These are phyloP conservation scores for Ophthalmolycus amberensis DNA, from an alignment of 2,113 vertebrate species.

Conservation along the genomic window DNA sequence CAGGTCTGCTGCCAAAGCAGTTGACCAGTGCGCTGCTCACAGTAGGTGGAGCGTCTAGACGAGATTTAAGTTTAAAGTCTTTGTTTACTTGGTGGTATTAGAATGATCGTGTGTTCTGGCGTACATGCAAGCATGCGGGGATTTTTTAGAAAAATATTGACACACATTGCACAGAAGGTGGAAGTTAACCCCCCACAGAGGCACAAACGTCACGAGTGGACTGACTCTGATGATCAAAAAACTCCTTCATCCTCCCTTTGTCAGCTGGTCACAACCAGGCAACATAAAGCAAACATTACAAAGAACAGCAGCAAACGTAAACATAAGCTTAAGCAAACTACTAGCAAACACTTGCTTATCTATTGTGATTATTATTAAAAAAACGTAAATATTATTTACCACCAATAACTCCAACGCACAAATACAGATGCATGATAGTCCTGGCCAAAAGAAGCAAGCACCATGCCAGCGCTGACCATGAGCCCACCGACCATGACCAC, in stretches of 20 bases:
- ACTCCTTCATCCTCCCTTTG: background rate
- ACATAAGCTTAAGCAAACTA: background rate
- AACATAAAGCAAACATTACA: constrained; percentile 21
- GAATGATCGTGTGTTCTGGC: background rate
- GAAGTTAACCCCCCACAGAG: background rate
- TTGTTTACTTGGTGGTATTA: constrained; percentile 31
- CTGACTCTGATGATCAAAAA: constrained; percentile 33
- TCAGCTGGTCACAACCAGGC: constrained; percentile 17
- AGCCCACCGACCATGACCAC: constrained; percentile 87
- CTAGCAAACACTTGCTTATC: background rate
- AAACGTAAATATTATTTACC: constrained; percentile 69
- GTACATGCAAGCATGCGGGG: background rate
- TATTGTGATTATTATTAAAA: background rate
- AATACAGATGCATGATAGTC: constrained; percentile 86
- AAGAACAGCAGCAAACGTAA: background rate
- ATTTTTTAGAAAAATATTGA: constrained; percentile 6
- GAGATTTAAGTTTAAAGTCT: constrained; percentile 57
- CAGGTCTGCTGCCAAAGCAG: constrained; percentile 86
- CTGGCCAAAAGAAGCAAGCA: constrained; percentile 84
- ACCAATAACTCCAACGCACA: constrained; percentile 87
- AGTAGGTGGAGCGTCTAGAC: background rate
- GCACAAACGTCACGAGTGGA: background rate
- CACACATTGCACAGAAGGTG: constrained; percentile 3
- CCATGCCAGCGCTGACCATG: constrained; percentile 82
- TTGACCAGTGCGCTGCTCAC: constrained; percentile 87